These are phyloP conservation scores for Dermatemys mawii DNA, from an alignment of 2,113 vertebrate species.

Conservation along the genomic window DNA sequence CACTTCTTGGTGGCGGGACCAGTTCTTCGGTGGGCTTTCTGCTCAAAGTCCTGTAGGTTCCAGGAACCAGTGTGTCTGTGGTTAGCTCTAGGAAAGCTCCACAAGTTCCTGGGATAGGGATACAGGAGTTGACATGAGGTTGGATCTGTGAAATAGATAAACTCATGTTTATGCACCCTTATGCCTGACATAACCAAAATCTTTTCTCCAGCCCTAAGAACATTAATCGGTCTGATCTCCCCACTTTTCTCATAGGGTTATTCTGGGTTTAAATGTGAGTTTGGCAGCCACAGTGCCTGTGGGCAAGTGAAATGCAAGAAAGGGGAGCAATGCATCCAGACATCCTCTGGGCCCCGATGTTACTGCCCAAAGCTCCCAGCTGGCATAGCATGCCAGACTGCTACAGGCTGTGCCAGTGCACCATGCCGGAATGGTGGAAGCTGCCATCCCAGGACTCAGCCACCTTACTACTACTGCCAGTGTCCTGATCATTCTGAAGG, in stretches of 20 bases:
- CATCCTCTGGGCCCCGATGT: constrained; percentile 78
- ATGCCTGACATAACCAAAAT: accelerated
- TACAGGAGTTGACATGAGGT: not conserved
- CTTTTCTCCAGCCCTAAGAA: not conserved
- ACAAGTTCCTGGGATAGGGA: not conserved
- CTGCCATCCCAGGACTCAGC: constrained; percentile 79
- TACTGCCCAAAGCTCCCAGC: constrained; percentile 81
- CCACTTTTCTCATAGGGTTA: constrained; percentile 77
- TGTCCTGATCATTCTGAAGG: constrained; percentile 81
- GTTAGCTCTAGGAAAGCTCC: not conserved
- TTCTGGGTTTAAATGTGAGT: constrained; percentile 86
- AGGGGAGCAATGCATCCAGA: constrained; percentile 84
- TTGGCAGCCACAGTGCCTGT: constrained; percentile 81
- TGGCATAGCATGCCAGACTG: constrained; percentile 82
- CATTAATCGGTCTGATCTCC: not conserved
- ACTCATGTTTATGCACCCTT: not conserved
- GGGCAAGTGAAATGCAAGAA: constrained; percentile 86
- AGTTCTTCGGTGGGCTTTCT: not conserved
- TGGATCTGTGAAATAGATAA: not conserved
- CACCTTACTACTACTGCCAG: constrained; percentile 82
- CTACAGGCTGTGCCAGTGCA: constrained; percentile 72
- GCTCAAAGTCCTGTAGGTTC: not conserved
- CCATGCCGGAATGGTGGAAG: constrained; percentile 88
- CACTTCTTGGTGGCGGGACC: not conserved
- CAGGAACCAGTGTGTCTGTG: not conserved